These are phyloP conservation scores for Phytoseiulus persimilis DNA, from an alignment of 2,888 invertebrate genomes.

Conservation along the genomic window DNA sequence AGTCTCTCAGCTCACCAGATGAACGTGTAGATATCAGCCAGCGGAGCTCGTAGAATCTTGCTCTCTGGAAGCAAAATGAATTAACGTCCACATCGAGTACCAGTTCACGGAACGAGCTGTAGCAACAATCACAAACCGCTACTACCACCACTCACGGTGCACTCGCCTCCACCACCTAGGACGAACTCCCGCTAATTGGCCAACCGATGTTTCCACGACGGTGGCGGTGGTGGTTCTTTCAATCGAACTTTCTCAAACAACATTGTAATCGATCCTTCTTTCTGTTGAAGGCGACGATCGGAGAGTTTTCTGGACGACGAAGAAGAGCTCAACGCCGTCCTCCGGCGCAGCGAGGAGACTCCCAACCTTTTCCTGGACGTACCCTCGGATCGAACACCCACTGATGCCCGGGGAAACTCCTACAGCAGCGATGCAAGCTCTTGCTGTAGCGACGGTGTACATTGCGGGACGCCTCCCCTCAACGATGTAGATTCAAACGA, in stretches of 20 bases:
- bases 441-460: slow-evolving; percentile 34
- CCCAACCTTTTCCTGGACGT: slow-evolving; percentile 36
- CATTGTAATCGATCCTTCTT: not conserved
- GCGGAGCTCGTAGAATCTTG: not conserved
- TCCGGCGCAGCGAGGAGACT: slow-evolving; percentile 30
- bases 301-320: slow-evolving; percentile 36
- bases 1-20: not conserved
- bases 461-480: slow-evolving; percentile 24
- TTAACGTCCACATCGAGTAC: not conserved
- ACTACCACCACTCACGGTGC: not conserved
- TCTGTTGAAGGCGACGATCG: slow-evolving; percentile 16
- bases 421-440: slow-evolving; percentile 31
- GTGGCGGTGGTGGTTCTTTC: not conserved
- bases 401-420: slow-evolving; percentile 1
- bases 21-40: not conserved
- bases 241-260: not conserved
- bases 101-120: not conserved
- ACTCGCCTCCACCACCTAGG: not conserved
- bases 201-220: not conserved
- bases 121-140: not conserved
- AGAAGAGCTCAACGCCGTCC: slow-evolving; percentile 23
- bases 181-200: not conserved
- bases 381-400: not conserved
- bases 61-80: not conserved
- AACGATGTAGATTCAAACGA: slow-evolving; percentile 18